Evolutionary conservation across 2,113 vertebrate species (phyloP), one percentile per base, ranked within the genome.

Genomic region (Hylia prasina): DNA sequence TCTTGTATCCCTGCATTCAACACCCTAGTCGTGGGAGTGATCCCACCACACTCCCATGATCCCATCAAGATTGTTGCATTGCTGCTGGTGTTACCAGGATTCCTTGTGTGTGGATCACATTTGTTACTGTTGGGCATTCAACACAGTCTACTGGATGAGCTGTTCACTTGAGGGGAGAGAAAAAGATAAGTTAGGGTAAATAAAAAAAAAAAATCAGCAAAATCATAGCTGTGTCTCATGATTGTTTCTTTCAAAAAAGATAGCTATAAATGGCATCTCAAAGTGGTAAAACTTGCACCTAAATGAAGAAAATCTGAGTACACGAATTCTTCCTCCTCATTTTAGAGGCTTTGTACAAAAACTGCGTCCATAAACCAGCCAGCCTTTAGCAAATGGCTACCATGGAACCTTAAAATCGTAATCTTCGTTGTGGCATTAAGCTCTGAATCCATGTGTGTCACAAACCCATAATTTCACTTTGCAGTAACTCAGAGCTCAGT

Each of bases 21-120:
- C 37, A 30, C 1, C 12, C 27, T 21, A 54, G 13, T 31, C 4
- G 3, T 14, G 11, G 30, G 1, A 65, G 4, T 8, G 31, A 54
- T 39, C 15, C 27, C n/a, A n/a, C 23, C 17, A 48, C 6, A 27
- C 4, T 13, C 35, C 40, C 7, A 2, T 0, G 2, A 54, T 35
- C 14, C 20, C 19, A 63, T 47, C 5, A 64, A 53, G 35, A 54
- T n/a, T 5, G 2, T 9, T 75, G 23, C 13, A 28, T 58, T 88
- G 22, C 18, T 65, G 31, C 56, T 70, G 18, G 15, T 44, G 15
- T 33, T 50, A 42, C 15, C 45, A 86, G 27, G 6, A 54, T 75
- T 79, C 13, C 23, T 10, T 60, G 6, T 25, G 25, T 50, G 9
- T 47, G 20, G 40, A 65, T 73, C 50, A 23, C 2, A 0, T n/a